Percentiles rank a stretch among this genome's conserved stretches.
phyloP scores from a whole-genome alignment of 2,888 invertebrate genomes.

The Pseudeuparius sepicola region DNA sequence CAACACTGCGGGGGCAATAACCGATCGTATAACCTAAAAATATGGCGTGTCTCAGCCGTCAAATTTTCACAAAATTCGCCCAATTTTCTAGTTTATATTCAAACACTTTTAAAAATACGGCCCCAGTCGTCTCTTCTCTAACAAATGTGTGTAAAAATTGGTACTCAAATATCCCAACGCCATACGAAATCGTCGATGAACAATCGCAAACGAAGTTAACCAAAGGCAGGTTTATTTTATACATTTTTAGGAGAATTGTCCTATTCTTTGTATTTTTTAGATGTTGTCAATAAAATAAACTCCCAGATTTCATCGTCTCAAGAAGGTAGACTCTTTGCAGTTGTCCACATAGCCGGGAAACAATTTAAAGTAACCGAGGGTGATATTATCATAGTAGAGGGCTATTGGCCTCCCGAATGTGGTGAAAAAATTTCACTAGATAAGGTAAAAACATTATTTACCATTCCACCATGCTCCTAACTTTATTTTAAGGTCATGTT shows the following conservation, averaged over 20 bases:
- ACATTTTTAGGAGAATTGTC: neutral
- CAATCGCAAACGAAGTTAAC: conserved; percentile 26
- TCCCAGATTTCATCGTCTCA: conserved; percentile 45
- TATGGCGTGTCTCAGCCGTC: too few relatives aligned
- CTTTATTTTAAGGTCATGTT: conserved; percentile 47
- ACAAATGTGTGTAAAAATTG: too few relatives aligned
- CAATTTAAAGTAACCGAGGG: conserved; percentile 78
- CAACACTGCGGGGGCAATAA: too few relatives aligned
- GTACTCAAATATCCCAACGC: too few relatives aligned
- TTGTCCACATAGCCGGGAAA: conserved; percentile 70
- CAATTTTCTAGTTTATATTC: too few relatives aligned
- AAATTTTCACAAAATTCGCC: too few relatives aligned
- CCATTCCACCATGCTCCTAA: neutral
- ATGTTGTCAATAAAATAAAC: conserved; percentile 55
- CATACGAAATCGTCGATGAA: conserved; percentile 33
- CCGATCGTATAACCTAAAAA: too few relatives aligned
- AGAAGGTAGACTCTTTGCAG: conserved; percentile 64
- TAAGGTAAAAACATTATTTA: conserved; percentile 45
- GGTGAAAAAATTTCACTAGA: conserved; percentile 73
- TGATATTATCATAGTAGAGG: conserved; percentile 75
- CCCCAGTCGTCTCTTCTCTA: too few relatives aligned
- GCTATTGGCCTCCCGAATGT: conserved; percentile 71
- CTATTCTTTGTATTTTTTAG: conserved; percentile 28
- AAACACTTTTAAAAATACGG: too few relatives aligned
- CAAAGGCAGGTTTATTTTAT: conserved; percentile 23